Percentiles rank a stretch among this genome's conserved stretches.
Evolutionary conservation across 2,888 invertebrate species (phyloP).

Genomic region (Altica lythri): DNA sequence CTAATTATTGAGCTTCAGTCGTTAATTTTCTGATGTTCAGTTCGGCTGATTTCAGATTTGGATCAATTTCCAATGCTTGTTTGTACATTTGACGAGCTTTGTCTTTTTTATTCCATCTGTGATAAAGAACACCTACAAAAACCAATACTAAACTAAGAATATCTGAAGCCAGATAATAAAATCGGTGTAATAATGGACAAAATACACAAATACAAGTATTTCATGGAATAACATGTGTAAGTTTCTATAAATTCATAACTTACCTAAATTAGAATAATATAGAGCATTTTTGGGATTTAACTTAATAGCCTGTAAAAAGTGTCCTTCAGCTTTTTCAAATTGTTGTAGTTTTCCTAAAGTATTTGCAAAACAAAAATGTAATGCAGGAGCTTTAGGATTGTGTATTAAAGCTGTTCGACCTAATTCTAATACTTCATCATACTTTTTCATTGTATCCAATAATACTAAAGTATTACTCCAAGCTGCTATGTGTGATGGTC

Average conservation of each 20-base stretch:
- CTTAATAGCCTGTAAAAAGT: conserved; percentile 78
- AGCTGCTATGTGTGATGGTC: conserved; percentile 79
- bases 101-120: conserved; percentile 81
- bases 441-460: conserved; percentile 66
- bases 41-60: conserved; percentile 69
- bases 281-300: conserved; percentile 71
- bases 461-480: conserved; percentile 93
- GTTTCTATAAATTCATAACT: too few species aligned
- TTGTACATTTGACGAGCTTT: conserved; percentile 76
- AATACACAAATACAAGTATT: too few species aligned
- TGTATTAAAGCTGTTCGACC: conserved; percentile 72
- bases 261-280: conserved; percentile 89
- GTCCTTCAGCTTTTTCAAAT: conserved; percentile 78
- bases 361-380: conserved; percentile 88
- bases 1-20: conserved; percentile 35
- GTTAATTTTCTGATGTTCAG: conserved; percentile 67
- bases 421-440: conserved; percentile 70
- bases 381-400: conserved; percentile 74
- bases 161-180: too few species aligned
- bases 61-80: conserved; percentile 75
- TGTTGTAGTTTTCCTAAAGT: conserved; percentile 75
- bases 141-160: too few species aligned
- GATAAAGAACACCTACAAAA: conserved; percentile 83
- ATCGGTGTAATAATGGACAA: too few species aligned
- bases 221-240: too few species aligned